Conservation (phyloP, 2,113 vertebrate genomes). For the Spheniscus mendiculus region DNA sequence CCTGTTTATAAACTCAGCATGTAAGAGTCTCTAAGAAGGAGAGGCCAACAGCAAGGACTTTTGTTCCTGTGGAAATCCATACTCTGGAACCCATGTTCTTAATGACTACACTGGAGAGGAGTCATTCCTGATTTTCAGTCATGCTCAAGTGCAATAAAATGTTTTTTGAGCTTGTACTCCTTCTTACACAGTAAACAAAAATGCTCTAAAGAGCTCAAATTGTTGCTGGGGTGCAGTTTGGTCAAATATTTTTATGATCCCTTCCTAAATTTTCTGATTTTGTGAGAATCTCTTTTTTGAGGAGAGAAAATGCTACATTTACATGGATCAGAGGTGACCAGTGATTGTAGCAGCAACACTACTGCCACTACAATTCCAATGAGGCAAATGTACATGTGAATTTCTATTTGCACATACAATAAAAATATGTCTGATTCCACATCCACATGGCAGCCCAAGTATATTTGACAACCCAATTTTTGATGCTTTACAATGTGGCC, state of each 20-base stretch:
- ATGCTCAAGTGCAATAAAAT: background rate
- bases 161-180: background rate
- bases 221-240: background rate
- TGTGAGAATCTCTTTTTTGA: background rate
- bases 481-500: background rate
- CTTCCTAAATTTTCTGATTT: background rate
- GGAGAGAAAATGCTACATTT: background rate
- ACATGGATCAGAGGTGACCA: background rate
- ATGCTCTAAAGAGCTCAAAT: background rate
- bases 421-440: background rate
- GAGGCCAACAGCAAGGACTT: background rate
- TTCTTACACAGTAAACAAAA: background rate
- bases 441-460: background rate
- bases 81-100: background rate
- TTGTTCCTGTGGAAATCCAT: background rate
- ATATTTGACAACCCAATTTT: background rate
- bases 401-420: background rate
- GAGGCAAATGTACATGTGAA: background rate
- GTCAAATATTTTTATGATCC: background rate
- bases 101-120: background rate
- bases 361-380: background rate
- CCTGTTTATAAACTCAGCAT: background rate
- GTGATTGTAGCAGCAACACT: background rate
- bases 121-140: background rate
- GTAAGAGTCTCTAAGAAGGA: background rate